Evolutionary conservation across 2,797 vertebrate genomes (phyloP), one percentile per base, ranked within the genome.

Genomic region (Epinephelus malabaricus): DNA sequence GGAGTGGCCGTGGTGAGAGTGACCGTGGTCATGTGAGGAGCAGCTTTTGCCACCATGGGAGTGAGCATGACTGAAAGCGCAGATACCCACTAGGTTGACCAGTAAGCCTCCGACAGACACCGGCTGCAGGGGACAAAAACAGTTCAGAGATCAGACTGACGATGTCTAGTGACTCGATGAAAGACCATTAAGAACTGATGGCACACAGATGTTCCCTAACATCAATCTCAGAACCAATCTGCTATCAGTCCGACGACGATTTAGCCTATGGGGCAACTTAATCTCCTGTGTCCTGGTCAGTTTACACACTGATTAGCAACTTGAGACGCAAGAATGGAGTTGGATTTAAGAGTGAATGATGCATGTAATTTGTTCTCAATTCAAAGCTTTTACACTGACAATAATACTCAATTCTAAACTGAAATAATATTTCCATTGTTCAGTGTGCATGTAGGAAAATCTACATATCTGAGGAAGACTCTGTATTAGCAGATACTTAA

Each of bases 31-130:
- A 0, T 27, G 21, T 10, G 60, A 62, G 40, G 60, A 25, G 60
- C 60, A 62, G 21, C 40, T 25, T 25, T 62, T 62, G 40, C 60
- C 40, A 14, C 60, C 60, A 4, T 62, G 59, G 40, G 59, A 21
- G 19, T 51, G 49, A n/a, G 97, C 98, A 0, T 99, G 98, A 88
- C 98, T 99, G 69, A 99, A 99, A 80, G 98, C 98, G 88, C 98
- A 99, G 93, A 99, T 98, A 18, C 98, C 98, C 91, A 99, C 97
- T 58, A 99, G 96, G 95, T 99, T 99, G 73, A 99, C 98, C 23
- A 99, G 93, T 40, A 99, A 92, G 11, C 98, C 98, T 84, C 98
- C 98, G 51, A 99, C 96, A 9, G 98, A 99, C 23, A 99, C 98
- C 0, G 98, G 98, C 98, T 99, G 92, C 23, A 77, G 64, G 65